Conservation (phyloP, 2,113 vertebrate species). For the Engystomops pustulosus region DNA sequence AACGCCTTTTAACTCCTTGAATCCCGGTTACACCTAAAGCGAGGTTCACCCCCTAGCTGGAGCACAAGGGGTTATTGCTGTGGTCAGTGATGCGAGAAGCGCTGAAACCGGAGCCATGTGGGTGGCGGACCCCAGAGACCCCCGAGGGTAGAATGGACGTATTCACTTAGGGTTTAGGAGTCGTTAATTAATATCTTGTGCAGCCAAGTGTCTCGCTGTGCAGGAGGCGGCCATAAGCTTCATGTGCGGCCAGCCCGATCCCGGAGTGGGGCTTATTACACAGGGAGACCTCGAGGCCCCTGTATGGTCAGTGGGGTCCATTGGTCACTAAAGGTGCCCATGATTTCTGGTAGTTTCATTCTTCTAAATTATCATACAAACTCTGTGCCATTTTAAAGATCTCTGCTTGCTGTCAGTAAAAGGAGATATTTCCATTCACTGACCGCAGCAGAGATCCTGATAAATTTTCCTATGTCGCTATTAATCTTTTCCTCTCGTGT, state of each 20-base stretch:
- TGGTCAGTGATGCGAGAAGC: constrained; percentile 64
- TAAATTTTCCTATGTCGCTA: too few relatives aligned
- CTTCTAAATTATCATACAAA: background rate
- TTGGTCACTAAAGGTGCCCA: too few relatives aligned
- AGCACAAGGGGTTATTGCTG: constrained; percentile 50
- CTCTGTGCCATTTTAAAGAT: background rate
- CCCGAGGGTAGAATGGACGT: constrained; percentile 66
- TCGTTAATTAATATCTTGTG: constrained; percentile 70
- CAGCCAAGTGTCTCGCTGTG: constrained; percentile 64
- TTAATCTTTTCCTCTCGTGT: background rate
- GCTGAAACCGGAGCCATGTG: constrained; percentile 65
- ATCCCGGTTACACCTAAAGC: background rate
- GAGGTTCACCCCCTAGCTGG: background rate
- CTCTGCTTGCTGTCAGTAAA: background rate
- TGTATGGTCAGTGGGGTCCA: too few relatives aligned
- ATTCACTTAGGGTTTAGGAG: constrained; percentile 70
- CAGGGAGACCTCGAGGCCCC: background rate
- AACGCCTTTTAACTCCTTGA: background rate
- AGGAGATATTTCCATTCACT: too few relatives aligned
- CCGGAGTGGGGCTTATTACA: constrained; percentile 16
- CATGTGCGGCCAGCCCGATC: constrained; percentile 62
- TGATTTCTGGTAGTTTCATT: too few relatives aligned
- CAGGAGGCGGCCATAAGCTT: constrained; percentile 61
- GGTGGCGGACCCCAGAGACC: constrained; percentile 63
- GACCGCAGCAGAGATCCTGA: background rate